Conservation (phyloP, 1,140 invertebrate species). For the Muscidifurax raptorellus region DNA sequence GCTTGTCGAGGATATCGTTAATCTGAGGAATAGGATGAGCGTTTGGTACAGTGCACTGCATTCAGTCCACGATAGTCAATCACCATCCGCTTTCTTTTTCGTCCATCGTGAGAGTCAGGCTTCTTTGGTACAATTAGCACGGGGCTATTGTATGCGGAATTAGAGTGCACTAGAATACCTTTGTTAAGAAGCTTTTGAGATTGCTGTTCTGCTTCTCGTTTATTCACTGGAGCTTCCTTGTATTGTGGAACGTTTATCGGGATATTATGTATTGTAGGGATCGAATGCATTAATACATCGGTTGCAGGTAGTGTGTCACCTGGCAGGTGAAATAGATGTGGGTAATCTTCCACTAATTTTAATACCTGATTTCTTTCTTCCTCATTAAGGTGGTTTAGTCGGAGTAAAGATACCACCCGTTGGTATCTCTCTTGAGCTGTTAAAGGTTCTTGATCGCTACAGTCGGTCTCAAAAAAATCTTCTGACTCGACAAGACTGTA, state of each 20-base stretch:
- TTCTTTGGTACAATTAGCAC: too few species aligned
- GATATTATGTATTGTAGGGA: constrained; percentile 45
- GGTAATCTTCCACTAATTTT: neutral
- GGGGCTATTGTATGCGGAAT: too few species aligned
- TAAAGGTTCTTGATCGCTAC: neutral
- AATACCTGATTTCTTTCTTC: constrained; percentile 19
- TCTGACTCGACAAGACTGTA: constrained; percentile 23
- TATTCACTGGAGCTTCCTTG: neutral
- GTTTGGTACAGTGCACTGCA: too few species aligned
- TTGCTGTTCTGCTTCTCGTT: too few species aligned
- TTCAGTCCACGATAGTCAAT: too few species aligned
- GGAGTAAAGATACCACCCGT: neutral
- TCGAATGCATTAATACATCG: neutral
- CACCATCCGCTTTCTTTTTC: constrained; percentile 11
- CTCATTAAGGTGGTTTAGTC: neutral
- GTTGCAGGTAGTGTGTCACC: neutral
- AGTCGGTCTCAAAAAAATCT: neutral
- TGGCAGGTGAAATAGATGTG: constrained; percentile 3
- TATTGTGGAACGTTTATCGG: constrained; percentile 44
- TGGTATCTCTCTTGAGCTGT: neutral
- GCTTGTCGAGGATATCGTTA: too few species aligned
- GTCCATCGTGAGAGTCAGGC: neutral
- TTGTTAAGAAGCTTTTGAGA: neutral
- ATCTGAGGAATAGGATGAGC: too few species aligned
- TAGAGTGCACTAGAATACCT: neutral